phyloP scores from a whole-genome alignment of 2,888 invertebrate genomes.

The Ellobium chinense region DNA sequence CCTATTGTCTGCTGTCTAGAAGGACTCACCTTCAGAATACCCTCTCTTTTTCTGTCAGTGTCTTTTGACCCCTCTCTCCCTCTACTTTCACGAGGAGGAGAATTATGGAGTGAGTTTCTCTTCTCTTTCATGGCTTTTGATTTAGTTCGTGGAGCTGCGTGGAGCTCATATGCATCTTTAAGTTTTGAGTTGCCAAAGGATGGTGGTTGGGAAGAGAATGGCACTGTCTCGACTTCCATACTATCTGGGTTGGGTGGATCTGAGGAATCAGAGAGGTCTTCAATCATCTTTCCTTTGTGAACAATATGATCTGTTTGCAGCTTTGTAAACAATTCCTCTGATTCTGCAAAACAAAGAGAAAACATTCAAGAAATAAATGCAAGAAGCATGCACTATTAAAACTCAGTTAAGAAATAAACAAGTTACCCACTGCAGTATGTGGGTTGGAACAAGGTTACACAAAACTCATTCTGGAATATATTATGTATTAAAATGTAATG shows the following conservation, averaged over 20 bases:
- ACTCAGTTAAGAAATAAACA: no score
- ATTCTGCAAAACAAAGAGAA: no score
- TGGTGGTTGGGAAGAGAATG: conserved; percentile 59
- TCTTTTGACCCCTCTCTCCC: background rate
- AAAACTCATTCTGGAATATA: no score
- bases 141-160: background rate
- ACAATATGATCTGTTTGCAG: background rate
- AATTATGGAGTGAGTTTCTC: background rate
- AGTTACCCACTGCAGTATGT: no score
- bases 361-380: no score
- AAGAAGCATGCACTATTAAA: no score
- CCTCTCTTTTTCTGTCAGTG: background rate
- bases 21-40: background rate
- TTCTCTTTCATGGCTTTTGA: background rate
- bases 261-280: conserved; percentile 16
- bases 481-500: no score
- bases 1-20: background rate
- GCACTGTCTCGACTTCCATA: conserved; percentile 60
- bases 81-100: background rate
- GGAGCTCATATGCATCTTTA: conserved; percentile 30
- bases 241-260: background rate
- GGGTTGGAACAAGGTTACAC: no score
- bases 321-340: background rate
- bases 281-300: conserved; percentile 15
- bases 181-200: conserved; percentile 53